Conservation (phyloP, 2,113 vertebrate species). For the Colinus virginianus region DNA sequence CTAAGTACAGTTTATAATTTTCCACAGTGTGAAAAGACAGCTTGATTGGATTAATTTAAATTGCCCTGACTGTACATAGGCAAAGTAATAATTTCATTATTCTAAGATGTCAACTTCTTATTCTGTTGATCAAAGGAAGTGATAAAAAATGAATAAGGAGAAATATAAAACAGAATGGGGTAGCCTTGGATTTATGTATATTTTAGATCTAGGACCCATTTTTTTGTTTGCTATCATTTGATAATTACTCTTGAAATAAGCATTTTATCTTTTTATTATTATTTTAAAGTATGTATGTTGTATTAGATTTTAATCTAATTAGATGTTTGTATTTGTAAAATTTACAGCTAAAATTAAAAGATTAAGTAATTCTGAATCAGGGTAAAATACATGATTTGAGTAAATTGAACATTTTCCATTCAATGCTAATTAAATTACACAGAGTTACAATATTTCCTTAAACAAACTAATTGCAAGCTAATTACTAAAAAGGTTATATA, state of each 20-base stretch:
- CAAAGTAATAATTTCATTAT: background rate
- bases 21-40: background rate
- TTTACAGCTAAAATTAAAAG: background rate
- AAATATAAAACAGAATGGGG: background rate
- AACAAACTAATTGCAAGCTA: background rate
- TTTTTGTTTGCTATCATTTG: background rate
- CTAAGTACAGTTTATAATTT: background rate
- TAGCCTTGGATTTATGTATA: background rate
- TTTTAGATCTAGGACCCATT: background rate
- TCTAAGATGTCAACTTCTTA: slow-evolving; percentile 4
- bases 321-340: background rate
- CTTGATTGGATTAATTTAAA: background rate
- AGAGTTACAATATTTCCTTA: no score
- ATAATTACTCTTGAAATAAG: background rate
- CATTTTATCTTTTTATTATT: background rate
- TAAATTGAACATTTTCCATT: background rate
- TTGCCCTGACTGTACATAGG: accelerated
- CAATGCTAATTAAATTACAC: background rate
- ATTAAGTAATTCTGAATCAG: background rate
- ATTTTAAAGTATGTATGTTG: background rate
- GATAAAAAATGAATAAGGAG: background rate
- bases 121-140: background rate
- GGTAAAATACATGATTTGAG: background rate
- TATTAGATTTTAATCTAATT: background rate
- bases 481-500: background rate